A percentile compares a stretch with the other conserved stretches of the same genome.
Conservation (phyloP, 2,113 vertebrate species). For the Pseudopodoces humilis region DNA sequence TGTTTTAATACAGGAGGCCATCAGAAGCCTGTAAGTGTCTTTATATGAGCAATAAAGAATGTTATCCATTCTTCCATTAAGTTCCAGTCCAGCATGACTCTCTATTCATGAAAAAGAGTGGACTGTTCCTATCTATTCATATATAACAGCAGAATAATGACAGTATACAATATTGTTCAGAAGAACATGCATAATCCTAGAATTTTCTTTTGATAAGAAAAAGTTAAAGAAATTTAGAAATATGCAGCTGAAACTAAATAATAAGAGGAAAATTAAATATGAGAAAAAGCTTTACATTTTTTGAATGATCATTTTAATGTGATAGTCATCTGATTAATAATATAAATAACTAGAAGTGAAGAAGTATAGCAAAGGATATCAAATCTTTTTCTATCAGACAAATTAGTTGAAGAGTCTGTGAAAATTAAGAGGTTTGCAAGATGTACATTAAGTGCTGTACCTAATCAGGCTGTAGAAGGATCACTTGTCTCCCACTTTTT, state of each 20-base stretch:
- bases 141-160: not conserved
- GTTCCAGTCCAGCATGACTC: not conserved
- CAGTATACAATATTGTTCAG: not conserved
- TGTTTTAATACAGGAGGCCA: not conserved
- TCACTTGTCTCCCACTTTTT: not conserved
- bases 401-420: not conserved
- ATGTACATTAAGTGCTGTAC: not conserved
- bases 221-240: not conserved
- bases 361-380: not conserved
- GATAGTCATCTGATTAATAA: constrained; percentile 9
- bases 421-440: not conserved
- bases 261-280: not conserved
- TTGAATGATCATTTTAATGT: not conserved
- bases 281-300: not conserved
- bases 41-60: not conserved
- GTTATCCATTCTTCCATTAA: not conserved
- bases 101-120: not conserved
- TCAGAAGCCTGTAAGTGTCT: not conserved
- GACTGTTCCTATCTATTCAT: not conserved
- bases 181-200: not conserved
- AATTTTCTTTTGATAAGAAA: not conserved
- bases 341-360: not conserved
- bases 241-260: not conserved
- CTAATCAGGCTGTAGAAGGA: constrained; percentile 32
- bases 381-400: not conserved